Conservation (phyloP, 2,888 invertebrate species). For the Caenorhabditis sp. region DNA sequence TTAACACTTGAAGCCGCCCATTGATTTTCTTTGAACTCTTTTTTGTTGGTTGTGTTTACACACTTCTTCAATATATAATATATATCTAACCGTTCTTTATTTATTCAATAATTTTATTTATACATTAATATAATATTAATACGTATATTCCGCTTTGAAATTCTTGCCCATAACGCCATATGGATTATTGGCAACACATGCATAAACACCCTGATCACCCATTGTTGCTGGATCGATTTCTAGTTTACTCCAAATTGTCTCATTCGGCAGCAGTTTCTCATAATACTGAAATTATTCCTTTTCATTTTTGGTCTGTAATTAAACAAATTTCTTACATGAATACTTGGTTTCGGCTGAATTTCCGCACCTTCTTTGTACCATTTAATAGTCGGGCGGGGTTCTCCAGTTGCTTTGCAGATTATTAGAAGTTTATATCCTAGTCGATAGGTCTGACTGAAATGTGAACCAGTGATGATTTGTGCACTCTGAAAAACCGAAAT, state of each 20-base stretch:
- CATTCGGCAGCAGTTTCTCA: conserved; percentile 64
- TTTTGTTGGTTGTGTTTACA: neutral
- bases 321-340: conserved; percentile 51
- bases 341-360: conserved; percentile 77
- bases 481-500: conserved; percentile 68
- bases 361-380: conserved; percentile 96
- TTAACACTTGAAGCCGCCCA: neutral
- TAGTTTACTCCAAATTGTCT: conserved; percentile 69
- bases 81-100: neutral
- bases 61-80: neutral
- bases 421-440: conserved; percentile 92
- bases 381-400: conserved; percentile 88
- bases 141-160: conserved; percentile 70
- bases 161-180: conserved; percentile 71
- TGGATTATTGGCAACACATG: conserved; percentile 70
- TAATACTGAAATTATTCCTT: conserved; percentile 63
- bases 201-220: conserved; percentile 70
- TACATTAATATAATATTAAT: conserved; percentile 52
- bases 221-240: conserved; percentile 71
- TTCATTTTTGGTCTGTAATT: neutral
- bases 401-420: conserved; percentile 87
- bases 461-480: conserved; percentile 68
- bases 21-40: conserved; percentile 1
- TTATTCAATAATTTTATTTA: neutral
- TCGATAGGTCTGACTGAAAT: conserved; percentile 68